phyloP scores from a whole-genome alignment of 1,140 invertebrate genomes.

The Brachionus calyciflorus region DNA sequence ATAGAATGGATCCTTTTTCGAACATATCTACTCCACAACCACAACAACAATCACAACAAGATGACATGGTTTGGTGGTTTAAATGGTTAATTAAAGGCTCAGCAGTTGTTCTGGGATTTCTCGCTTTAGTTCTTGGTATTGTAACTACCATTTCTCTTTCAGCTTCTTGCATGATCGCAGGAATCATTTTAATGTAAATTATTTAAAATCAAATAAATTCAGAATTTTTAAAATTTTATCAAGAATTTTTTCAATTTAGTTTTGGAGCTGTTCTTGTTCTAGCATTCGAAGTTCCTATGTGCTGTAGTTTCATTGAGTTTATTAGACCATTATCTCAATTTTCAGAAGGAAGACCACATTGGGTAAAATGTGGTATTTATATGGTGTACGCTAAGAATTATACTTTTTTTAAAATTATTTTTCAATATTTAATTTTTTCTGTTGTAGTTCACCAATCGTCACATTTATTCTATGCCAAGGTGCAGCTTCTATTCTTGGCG shows the following conservation, averaged over 20 bases:
- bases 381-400: conserved; percentile 30
- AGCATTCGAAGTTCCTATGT: conserved; percentile 39
- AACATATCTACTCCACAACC: background rate
- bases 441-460: background rate
- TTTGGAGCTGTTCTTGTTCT: conserved; percentile 19
- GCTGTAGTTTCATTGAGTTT: conserved; percentile 42
- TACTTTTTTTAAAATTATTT: background rate
- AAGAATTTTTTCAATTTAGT: background rate
- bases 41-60: background rate
- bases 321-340: conserved; percentile 33
- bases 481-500: conserved; percentile 19
- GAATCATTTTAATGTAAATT: conserved; percentile 26
- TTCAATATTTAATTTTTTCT: background rate
- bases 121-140: conserved; percentile 14
- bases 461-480: conserved; percentile 33
- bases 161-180: conserved; percentile 24
- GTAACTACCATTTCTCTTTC: conserved; percentile 30
- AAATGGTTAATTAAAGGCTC: conserved; percentile 46
- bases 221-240: background rate
- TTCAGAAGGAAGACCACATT: conserved; percentile 43
- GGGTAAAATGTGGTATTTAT: conserved; percentile 32
- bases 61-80: conserved; percentile 34
- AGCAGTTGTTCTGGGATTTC: conserved; percentile 24
- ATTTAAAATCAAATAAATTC: background rate
- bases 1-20: conserved; percentile 24